These are phyloP conservation scores for Andricus grossulariae DNA, from an alignment of 1,140 invertebrate species.

Conservation along the genomic window DNA sequence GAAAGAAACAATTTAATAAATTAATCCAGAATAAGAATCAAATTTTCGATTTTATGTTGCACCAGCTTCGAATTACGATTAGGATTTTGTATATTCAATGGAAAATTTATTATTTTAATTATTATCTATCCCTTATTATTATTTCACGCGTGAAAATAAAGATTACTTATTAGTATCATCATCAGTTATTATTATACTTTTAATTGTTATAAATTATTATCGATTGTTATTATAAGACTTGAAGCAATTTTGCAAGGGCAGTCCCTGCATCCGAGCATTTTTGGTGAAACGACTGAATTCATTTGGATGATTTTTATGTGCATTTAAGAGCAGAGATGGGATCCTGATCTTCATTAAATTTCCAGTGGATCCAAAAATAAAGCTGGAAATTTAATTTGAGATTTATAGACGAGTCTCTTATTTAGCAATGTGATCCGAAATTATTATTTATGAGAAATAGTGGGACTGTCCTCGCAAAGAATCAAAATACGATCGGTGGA, in stretches of 20 bases:
- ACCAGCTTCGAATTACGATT: slow-evolving; percentile 8
- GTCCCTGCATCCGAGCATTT: slow-evolving; percentile 10
- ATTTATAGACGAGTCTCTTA: background rate
- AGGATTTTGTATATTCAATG: background rate
- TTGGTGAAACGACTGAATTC: background rate
- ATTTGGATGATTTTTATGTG: slow-evolving; percentile 12
- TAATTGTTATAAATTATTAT: too few species aligned
- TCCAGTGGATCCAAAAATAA: too few species aligned
- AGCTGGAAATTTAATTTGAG: too few species aligned
- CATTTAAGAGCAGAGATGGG: background rate
- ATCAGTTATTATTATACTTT: background rate
- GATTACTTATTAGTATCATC: background rate
- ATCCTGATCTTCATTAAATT: background rate
- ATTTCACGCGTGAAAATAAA: background rate
- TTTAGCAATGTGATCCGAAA: slow-evolving; percentile 6
- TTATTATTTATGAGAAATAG: background rate
- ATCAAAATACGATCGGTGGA: background rate
- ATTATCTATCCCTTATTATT: background rate
- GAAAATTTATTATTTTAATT: background rate
- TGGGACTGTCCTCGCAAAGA: slow-evolving; percentile 18
- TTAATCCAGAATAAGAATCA: too few species aligned
- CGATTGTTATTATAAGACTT: background rate
- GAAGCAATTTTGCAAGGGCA: slow-evolving; percentile 3
- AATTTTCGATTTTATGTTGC: background rate
- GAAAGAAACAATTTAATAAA: too few species aligned